Conservation (phyloP, 2,797 vertebrate genomes). For the Molossus molossus region DNA sequence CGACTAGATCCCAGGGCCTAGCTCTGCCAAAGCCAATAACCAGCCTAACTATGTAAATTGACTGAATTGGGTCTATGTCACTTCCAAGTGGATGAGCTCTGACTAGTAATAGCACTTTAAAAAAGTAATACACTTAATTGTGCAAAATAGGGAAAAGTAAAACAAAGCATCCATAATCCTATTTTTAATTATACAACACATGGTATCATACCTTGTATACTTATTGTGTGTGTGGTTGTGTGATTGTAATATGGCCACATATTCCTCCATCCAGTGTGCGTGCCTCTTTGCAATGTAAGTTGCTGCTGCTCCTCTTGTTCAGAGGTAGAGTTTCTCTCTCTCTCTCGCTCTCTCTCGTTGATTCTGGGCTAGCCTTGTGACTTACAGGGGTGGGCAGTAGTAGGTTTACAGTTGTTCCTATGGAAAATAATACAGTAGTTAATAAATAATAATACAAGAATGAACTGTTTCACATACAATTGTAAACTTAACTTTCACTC, state of each 20-base stretch:
- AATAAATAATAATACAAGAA: too few species aligned
- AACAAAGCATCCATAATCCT: not conserved
- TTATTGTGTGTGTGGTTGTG: not conserved
- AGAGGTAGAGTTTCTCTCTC: not conserved
- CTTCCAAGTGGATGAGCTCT: not conserved
- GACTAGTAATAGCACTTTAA: not conserved
- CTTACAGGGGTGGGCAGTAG: not conserved
- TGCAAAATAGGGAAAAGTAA: not conserved
- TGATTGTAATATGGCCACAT: not conserved
- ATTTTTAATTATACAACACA: constrained; percentile 34
- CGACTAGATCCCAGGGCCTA: not conserved
- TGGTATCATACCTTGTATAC: not conserved
- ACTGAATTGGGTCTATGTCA: not conserved
- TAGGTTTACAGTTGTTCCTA: too few species aligned
- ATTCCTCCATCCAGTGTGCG: not conserved
- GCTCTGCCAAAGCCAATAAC: not conserved
- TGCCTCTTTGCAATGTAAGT: not conserved
- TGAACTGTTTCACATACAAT: too few species aligned
- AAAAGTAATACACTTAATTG: not conserved
- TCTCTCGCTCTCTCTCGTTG: not conserved
- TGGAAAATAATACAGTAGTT: too few species aligned
- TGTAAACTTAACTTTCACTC: too few species aligned
- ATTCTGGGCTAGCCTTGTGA: not conserved
- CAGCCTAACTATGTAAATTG: not conserved
- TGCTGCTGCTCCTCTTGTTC: rapidly evolving